A percentile compares a stretch with the other conserved stretches of the same genome.
Conservation (phyloP, 1,140 invertebrate species). For the Tetramorium parvispinum region DNA sequence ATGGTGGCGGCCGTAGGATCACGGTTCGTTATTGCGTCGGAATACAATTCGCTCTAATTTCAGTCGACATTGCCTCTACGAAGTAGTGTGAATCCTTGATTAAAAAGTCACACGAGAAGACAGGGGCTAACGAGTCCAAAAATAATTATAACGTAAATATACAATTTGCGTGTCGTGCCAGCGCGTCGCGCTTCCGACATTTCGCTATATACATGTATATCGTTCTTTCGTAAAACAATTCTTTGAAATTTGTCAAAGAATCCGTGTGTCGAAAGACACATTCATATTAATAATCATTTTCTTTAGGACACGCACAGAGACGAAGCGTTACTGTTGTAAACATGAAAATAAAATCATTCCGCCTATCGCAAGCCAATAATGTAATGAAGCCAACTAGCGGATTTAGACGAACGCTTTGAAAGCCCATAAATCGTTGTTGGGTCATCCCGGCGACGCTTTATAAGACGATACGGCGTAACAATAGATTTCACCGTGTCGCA, state of each 20-base stretch:
- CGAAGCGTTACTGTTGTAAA: slow-evolving; percentile 60
- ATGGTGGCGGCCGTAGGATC: slow-evolving; percentile 67
- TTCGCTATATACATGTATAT: not conserved
- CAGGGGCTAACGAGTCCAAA: not conserved
- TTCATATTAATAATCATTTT: not conserved
- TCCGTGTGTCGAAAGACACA: too few relatives aligned
- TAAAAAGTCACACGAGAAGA: slow-evolving; percentile 18
- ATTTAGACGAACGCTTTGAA: slow-evolving; percentile 82
- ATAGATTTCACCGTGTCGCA: slow-evolving; percentile 39
- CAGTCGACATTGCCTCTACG: slow-evolving; percentile 11
- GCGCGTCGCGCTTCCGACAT: not conserved
- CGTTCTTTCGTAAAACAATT: not conserved
- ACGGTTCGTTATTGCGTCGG: slow-evolving; percentile 70
- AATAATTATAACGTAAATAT: not conserved
- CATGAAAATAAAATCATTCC: slow-evolving; percentile 77
- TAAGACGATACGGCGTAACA: slow-evolving; percentile 66
- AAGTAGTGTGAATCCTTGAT: not conserved
- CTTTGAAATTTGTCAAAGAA: too few relatives aligned
- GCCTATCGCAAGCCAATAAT: slow-evolving; percentile 76
- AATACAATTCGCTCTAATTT: slow-evolving; percentile 65
- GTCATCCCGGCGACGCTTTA: slow-evolving; percentile 82
- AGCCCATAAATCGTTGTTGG: slow-evolving; percentile 84
- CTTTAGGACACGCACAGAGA: slow-evolving; percentile 37
- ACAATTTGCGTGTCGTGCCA: not conserved
- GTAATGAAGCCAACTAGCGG: slow-evolving; percentile 80